Percentiles rank a stretch among this genome's conserved stretches.
Evolutionary conservation across 2,888 invertebrate species (phyloP).

Genomic region (Aporophyla nigra): DNA sequence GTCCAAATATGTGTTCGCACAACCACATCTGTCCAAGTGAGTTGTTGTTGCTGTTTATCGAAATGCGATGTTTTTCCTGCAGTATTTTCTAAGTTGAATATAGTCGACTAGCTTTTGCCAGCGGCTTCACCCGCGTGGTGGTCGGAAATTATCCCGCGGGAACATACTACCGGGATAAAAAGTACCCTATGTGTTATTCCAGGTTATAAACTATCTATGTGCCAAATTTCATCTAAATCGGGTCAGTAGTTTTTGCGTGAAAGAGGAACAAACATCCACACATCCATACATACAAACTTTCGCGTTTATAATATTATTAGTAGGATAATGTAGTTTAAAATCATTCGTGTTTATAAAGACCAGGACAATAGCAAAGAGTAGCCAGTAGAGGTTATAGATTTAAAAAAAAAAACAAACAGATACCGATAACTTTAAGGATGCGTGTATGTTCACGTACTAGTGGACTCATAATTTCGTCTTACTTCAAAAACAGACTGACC

Average conservation of each 20-base stretch:
- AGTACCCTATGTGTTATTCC: too few relatives aligned
- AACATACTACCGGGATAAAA: too few relatives aligned
- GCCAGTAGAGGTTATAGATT: neutral
- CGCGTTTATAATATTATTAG: too few relatives aligned
- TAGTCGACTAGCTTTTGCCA: too few relatives aligned
- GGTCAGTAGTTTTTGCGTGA: too few relatives aligned
- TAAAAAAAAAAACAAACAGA: neutral
- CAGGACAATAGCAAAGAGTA: neutral
- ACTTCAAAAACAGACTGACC: neutral
- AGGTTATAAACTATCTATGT: too few relatives aligned
- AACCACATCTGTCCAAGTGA: constrained; percentile 87
- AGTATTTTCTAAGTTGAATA: neutral
- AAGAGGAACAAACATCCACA: too few relatives aligned
- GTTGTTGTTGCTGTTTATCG: constrained; percentile 31
- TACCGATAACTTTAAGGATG: neutral
- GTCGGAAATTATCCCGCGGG: too few relatives aligned
- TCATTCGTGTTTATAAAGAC: neutral
- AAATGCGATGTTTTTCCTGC: neutral
- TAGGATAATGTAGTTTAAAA: neutral
- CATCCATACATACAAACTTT: too few relatives aligned
- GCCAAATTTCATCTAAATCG: too few relatives aligned
- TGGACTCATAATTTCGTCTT: neutral
- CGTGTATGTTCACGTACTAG: neutral
- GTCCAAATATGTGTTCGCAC: constrained; percentile 89
- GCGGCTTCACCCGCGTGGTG: too few relatives aligned